Percentiles rank a stretch among this genome's conserved stretches.
phyloP scores from a whole-genome alignment of 2,113 vertebrate genomes.

The Illadopsis cleaveri region DNA sequence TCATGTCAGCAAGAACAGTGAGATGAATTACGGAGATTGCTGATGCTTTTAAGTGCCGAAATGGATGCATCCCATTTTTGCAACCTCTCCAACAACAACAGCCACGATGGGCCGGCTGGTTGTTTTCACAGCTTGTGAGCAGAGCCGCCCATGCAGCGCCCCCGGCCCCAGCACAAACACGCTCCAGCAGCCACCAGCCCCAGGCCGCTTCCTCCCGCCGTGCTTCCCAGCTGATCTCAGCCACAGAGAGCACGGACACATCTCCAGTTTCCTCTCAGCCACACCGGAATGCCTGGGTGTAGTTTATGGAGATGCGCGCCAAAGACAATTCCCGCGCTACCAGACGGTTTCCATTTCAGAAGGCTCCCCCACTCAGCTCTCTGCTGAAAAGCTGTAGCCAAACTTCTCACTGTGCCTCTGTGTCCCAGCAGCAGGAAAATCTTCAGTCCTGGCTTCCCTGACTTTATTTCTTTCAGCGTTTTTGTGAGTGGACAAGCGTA shows the following conservation, averaged over 20 bases:
- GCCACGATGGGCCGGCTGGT: background rate
- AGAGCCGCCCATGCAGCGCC: fast-evolving
- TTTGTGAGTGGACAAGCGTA: background rate
- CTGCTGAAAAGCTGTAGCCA: background rate
- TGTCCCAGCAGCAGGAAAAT: background rate
- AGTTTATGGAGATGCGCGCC: background rate
- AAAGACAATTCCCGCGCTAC: background rate
- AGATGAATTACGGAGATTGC: background rate
- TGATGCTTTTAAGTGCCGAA: background rate
- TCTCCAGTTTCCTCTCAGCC: background rate
- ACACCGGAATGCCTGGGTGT: background rate
- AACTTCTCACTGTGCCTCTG: fast-evolving
- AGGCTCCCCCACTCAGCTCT: background rate
- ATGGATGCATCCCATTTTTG: background rate
- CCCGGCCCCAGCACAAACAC: background rate
- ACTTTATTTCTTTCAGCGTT: background rate
- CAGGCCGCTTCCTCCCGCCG: fast-evolving
- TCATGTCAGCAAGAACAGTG: background rate
- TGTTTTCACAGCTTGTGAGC: background rate
- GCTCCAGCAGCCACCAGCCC: background rate
- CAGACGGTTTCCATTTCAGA: background rate
- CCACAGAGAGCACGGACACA: background rate
- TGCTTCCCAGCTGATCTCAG: background rate
- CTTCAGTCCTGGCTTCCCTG: background rate
- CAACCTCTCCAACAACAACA: background rate